Percentiles rank a stretch among this genome's conserved stretches.
Evolutionary conservation across 2,888 invertebrate species (phyloP).

Genomic region (Lagria hirta): DNA sequence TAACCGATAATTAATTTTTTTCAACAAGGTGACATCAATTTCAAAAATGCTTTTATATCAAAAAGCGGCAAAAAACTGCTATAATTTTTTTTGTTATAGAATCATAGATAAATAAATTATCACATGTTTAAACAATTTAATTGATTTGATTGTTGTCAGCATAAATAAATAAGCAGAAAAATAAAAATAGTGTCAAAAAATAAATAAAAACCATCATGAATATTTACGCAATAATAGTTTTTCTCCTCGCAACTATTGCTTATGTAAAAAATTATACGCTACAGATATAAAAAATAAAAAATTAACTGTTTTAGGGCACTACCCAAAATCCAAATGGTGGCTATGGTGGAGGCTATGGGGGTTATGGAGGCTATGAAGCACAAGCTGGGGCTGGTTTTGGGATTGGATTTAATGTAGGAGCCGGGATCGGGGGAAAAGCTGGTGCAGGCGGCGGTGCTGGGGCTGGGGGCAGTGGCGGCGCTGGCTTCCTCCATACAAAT

Average conservation of each 20-base stretch:
- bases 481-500: too few relatives aligned
- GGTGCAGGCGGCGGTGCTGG: background rate
- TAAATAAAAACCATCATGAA: background rate
- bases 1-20: too few relatives aligned
- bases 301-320: background rate
- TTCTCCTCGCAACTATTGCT: background rate
- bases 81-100: too few relatives aligned
- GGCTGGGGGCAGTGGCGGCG: too few relatives aligned
- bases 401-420: background rate
- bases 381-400: slow-evolving; percentile 2
- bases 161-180: too few relatives aligned
- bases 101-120: too few relatives aligned
- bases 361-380: background rate
- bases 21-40: too few relatives aligned
- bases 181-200: background rate
- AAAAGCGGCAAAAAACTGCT: too few relatives aligned
- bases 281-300: background rate
- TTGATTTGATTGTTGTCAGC: too few relatives aligned
- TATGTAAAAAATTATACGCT: background rate
- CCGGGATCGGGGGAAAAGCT: background rate
- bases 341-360: slow-evolving; percentile 1
- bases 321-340: background rate
- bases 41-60: too few relatives aligned
- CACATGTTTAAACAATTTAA: too few relatives aligned
- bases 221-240: background rate